Conservation (phyloP, 2,888 invertebrate genomes). For the Penaeus monodon region DNA sequence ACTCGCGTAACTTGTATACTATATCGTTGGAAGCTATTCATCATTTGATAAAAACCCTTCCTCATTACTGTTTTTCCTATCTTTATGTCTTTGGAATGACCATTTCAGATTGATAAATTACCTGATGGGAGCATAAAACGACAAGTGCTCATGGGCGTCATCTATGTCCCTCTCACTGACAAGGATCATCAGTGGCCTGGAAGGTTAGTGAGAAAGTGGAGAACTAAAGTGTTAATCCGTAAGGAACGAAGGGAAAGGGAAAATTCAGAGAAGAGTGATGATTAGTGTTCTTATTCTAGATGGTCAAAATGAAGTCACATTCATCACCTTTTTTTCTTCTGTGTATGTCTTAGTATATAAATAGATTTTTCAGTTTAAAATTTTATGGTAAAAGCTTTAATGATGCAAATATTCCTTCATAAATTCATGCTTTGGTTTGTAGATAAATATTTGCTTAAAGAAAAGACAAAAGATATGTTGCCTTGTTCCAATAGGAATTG, state of each 20-base stretch:
- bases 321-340: too few relatives aligned
- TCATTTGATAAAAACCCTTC: not conserved
- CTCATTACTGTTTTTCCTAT: not conserved
- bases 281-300: not conserved
- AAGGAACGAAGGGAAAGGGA: slow-evolving; percentile 30
- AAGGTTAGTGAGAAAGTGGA: slow-evolving; percentile 59
- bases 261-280: slow-evolving; percentile 9
- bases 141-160: slow-evolving; percentile 91
- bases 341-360: too few relatives aligned
- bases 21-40: too few relatives aligned
- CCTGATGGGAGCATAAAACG: slow-evolving; percentile 82
- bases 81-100: not conserved
- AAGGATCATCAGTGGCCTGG: slow-evolving; percentile 77
- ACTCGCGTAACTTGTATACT: too few relatives aligned
- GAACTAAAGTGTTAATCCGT: slow-evolving; percentile 22
- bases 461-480: too few relatives aligned
- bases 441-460: too few relatives aligned
- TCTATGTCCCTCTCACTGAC: slow-evolving; percentile 96
- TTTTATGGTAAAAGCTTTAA: too few relatives aligned
- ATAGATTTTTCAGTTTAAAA: too few relatives aligned
- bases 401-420: too few relatives aligned
- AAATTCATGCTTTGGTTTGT: too few relatives aligned
- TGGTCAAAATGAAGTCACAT: not conserved
- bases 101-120: slow-evolving; percentile 82
- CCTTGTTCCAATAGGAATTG: too few relatives aligned